Evolutionary conservation across 2,888 invertebrate species (phyloP).

Genomic region (Pristionchus arcanus): DNA sequence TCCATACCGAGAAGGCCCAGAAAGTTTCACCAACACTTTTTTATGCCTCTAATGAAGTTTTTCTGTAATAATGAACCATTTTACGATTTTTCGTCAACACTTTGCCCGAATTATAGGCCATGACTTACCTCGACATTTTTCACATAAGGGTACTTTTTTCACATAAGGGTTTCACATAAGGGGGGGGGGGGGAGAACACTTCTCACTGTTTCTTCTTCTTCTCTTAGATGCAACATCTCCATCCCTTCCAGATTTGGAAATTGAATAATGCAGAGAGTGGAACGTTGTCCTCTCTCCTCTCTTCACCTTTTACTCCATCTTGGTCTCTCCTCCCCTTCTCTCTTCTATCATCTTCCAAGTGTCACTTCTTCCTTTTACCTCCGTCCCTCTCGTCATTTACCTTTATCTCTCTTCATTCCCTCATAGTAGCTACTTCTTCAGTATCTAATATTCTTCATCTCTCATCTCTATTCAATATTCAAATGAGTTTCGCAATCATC

Average conservation of each 20-base stretch:
- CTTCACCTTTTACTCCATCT: constrained; percentile 44
- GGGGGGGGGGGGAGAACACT: not conserved
- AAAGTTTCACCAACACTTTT: too few species aligned
- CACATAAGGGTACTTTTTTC: too few species aligned
- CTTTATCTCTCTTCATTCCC: constrained; percentile 26
- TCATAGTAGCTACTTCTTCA: not conserved
- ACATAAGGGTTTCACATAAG: too few species aligned
- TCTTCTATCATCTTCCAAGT: constrained; percentile 31
- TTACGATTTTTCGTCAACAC: too few species aligned
- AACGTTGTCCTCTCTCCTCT: not conserved
- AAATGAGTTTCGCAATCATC: constrained; percentile 8
- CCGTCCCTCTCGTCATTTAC: not conserved
- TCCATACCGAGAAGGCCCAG: too few species aligned
- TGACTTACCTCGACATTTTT: too few species aligned
- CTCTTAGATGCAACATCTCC: not conserved
- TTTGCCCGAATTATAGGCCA: too few species aligned
- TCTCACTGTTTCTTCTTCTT: constrained; percentile 10
- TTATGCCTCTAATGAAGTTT: too few species aligned
- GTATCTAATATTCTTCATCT: constrained; percentile 4
- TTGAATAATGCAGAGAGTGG: constrained; percentile 21
- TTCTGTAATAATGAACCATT: too few species aligned
- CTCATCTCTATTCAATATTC: not conserved
- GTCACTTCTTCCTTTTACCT: constrained; percentile 24
- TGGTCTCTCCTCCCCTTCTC: not conserved
- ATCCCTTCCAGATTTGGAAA: not conserved